Percentiles rank a stretch among this genome's conserved stretches.
Conservation (phyloP, 2,797 vertebrate genomes). For the Micropoecilia bifurca region DNA sequence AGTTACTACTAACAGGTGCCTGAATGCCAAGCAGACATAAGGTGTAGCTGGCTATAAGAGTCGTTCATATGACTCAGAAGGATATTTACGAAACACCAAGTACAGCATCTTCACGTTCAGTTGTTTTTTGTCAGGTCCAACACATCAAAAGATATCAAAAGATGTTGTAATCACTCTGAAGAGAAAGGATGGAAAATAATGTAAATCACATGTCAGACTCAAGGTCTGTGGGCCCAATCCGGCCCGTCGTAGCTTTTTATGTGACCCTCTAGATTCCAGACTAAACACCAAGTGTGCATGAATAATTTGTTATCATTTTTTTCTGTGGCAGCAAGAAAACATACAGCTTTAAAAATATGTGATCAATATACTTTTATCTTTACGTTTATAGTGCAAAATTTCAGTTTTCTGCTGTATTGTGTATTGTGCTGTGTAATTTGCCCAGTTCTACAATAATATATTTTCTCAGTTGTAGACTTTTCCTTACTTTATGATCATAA, state of each 20-base stretch:
- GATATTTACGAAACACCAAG: background rate
- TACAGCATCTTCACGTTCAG: background rate
- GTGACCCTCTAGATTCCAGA: no score
- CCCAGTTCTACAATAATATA: background rate
- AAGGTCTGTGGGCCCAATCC: no score
- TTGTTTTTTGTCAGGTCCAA: background rate
- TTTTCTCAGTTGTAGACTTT: background rate
- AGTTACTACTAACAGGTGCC: conserved; percentile 36
- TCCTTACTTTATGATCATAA: background rate
- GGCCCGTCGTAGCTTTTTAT: no score
- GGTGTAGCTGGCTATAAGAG: conserved; percentile 56
- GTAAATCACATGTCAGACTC: background rate
- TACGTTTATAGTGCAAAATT: background rate
- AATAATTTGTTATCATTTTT: no score
- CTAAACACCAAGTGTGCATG: no score
- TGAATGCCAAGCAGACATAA: conserved; percentile 65
- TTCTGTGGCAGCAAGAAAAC: background rate
- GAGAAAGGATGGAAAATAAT: background rate
- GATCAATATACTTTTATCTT: background rate
- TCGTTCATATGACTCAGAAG: conserved; percentile 16
- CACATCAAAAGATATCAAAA: background rate
- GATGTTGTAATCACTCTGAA: background rate
- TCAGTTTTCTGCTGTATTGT: background rate
- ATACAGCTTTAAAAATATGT: background rate
- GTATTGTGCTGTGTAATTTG: background rate